These are phyloP conservation scores for Pimpla rufipes DNA, from an alignment of 2,888 invertebrate genomes.

Conservation along the genomic window DNA sequence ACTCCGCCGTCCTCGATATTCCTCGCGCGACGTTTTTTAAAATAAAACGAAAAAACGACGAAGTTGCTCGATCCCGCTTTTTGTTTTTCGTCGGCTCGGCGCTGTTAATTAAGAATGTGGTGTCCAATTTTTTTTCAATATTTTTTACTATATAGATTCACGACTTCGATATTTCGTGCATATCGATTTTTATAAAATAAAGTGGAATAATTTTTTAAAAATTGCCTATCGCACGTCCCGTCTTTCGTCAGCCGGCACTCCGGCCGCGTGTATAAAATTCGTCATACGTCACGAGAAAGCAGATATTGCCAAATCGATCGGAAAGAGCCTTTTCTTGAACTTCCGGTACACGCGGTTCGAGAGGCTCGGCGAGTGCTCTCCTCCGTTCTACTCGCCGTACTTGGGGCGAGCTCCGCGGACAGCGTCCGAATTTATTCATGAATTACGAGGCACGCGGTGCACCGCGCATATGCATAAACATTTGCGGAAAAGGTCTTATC, in stretches of 20 bases:
- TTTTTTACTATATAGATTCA: no score
- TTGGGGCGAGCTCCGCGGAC: background rate
- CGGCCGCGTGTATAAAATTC: background rate
- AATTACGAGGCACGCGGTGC: slow-evolving; percentile 6
- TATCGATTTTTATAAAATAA: no score
- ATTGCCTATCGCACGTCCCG: no score
- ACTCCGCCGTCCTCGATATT: background rate
- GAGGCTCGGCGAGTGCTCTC: background rate
- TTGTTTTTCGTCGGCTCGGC: background rate
- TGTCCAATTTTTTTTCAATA: no score
- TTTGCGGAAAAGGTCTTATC: background rate
- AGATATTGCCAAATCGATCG: slow-evolving; percentile 29
- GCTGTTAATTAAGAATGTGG: no score
- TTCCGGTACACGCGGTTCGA: slow-evolving; percentile 29
- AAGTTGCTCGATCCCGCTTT: background rate
- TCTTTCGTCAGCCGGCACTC: background rate
- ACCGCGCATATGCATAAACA: slow-evolving; percentile 8
- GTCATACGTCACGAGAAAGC: slow-evolving; percentile 40
- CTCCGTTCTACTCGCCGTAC: slow-evolving; percentile 5
- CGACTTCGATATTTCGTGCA: no score
- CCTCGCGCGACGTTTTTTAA: slow-evolving; percentile 19
- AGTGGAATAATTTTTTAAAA: no score
- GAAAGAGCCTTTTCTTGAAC: slow-evolving; percentile 23
- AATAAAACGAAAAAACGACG: background rate
- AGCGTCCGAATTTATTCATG: background rate